A percentile compares a stretch with the other conserved stretches of the same genome.
These are phyloP conservation scores for Schizopygopsis malacanthus DNA, from an alignment of 2,797 vertebrate genomes.

Conservation along the genomic window DNA sequence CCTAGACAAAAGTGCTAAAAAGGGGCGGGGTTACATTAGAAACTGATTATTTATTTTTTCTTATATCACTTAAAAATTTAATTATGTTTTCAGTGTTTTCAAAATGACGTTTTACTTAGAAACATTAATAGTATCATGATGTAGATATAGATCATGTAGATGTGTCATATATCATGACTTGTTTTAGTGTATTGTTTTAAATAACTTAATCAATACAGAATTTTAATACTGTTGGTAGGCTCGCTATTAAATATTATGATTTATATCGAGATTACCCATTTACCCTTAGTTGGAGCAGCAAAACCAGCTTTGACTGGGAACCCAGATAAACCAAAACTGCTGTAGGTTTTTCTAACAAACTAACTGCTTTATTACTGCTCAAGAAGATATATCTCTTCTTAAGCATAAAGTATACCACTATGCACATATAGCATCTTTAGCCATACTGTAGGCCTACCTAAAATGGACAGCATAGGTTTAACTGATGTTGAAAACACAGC, in stretches of 20 bases:
- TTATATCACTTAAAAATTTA: not conserved
- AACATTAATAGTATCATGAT: not conserved
- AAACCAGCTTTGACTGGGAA: not conserved
- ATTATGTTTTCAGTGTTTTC: not conserved
- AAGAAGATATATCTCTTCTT: not conserved
- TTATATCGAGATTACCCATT: not conserved
- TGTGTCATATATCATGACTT: too few relatives aligned
- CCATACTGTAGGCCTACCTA: not conserved
- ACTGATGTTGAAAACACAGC: slow-evolving; percentile 46
- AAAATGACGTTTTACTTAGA: not conserved
- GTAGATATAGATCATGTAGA: too few relatives aligned
- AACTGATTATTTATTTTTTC: too few relatives aligned
- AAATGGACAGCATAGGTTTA: slow-evolving; percentile 26
- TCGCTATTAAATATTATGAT: too few relatives aligned
- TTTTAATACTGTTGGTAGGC: not conserved
- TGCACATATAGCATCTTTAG: not conserved
- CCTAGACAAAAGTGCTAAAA: too few relatives aligned
- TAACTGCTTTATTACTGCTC: not conserved
- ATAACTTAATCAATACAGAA: not conserved
- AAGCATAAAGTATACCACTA: not conserved
- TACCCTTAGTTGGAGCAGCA: not conserved
- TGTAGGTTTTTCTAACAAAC: not conserved
- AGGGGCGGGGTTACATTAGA: too few relatives aligned
- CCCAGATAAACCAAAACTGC: not conserved
- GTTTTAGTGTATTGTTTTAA: not conserved